phyloP scores from a whole-genome alignment of 2,113 vertebrate species.

The Peromyscus californicus region DNA sequence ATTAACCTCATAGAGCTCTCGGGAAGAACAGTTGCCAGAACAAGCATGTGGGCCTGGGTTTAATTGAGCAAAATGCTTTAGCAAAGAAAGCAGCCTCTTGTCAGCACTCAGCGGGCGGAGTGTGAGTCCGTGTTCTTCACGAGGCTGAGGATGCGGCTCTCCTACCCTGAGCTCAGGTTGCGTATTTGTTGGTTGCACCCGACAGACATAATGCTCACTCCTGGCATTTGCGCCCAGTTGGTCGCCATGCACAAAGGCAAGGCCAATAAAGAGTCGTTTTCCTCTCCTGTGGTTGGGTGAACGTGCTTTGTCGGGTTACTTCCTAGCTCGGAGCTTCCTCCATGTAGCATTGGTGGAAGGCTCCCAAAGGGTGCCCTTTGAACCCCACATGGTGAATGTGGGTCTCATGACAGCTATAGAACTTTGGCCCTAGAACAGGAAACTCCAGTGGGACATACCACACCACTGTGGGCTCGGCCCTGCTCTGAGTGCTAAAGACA shows the following conservation, averaged over 20 bases:
- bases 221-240: not conserved
- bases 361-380: not conserved
- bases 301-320: not conserved
- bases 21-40: not conserved
- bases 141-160: not conserved
- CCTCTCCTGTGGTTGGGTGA: not conserved
- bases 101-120: not conserved
- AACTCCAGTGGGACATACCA: not conserved
- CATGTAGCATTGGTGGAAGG: not conserved
- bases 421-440: constrained; percentile 28
- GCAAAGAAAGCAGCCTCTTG: constrained; percentile 12
- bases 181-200: constrained; percentile 35
- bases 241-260: constrained; percentile 10
- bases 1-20: accelerated
- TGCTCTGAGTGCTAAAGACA: constrained; percentile 25
- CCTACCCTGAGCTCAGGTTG: not conserved
- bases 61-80: not conserved
- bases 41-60: constrained; percentile 35
- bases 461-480: constrained; percentile 2
- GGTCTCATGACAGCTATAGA: not conserved
- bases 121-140: not conserved
- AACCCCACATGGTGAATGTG: constrained; percentile 21
- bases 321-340: not conserved
- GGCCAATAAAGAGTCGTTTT: not conserved
- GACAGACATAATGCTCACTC: not conserved